Conservation (phyloP, 2,113 vertebrate genomes). For the Zapus hudsonius region DNA sequence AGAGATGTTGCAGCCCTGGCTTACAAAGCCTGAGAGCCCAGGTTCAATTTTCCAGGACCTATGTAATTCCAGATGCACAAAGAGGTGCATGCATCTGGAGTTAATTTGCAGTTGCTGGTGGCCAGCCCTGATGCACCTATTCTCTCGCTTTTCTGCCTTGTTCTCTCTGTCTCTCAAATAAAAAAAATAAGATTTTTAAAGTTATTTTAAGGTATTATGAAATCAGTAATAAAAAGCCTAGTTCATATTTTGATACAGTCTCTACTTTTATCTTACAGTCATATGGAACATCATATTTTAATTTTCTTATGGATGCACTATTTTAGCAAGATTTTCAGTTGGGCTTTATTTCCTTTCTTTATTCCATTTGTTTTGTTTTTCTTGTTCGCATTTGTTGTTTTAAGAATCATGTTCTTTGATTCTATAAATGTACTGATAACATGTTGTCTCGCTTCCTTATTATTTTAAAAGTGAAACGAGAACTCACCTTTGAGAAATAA, state of each 20-base stretch:
- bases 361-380: neutral
- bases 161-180: no score
- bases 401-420: neutral
- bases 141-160: no score
- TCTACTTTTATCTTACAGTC: neutral
- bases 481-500: neutral
- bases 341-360: neutral
- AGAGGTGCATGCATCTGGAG: no score
- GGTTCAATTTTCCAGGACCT: no score
- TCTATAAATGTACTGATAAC: neutral
- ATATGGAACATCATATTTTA: neutral
- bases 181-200: neutral
- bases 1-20: no score
- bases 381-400: neutral
- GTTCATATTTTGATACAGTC: neutral
- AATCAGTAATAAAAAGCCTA: neutral
- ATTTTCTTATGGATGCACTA: neutral
- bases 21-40: no score
- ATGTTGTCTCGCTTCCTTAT: neutral
- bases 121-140: no score
- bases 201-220: neutral
- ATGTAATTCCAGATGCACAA: no score
- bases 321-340: neutral
- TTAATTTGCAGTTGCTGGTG: no score
- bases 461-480: slow-evolving; percentile 41